phyloP scores from a whole-genome alignment of 2,113 vertebrate species.

The Leptobrachium leishanense region DNA sequence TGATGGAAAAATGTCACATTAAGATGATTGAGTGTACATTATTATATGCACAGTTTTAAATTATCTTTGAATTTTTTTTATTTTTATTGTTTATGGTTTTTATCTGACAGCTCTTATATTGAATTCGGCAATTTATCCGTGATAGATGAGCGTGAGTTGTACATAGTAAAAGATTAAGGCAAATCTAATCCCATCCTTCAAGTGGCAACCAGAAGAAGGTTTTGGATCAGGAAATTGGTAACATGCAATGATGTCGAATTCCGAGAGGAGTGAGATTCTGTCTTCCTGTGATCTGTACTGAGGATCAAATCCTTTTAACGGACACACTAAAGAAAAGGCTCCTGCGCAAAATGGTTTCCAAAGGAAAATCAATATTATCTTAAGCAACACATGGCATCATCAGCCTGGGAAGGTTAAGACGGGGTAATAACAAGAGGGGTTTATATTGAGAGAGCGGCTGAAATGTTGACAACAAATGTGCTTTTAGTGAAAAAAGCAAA shows the following conservation, averaged over 20 bases:
- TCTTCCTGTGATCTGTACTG: background rate
- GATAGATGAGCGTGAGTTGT: background rate
- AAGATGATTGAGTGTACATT: no score
- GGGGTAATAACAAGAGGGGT: conserved; percentile 7
- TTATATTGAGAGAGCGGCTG: conserved; percentile 10
- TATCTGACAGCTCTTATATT: background rate
- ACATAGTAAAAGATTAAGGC: conserved; percentile 6
- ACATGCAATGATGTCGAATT: conserved; percentile 13
- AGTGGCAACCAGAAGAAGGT: conserved; percentile 18
- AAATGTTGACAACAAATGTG: conserved; percentile 7
- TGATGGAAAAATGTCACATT: no score
- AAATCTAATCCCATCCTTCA: background rate
- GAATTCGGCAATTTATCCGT: conserved; percentile 14
- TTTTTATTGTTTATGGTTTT: no score
- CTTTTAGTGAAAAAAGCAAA: background rate
- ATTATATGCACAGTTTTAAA: no score
- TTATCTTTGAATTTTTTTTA: no score
- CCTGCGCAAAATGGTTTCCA: conserved; percentile 33
- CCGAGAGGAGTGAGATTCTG: background rate
- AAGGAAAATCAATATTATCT: conserved; percentile 38
- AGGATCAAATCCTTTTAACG: background rate
- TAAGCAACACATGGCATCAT: conserved; percentile 25
- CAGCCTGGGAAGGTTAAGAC: conserved; percentile 14
- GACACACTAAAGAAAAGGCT: conserved; percentile 8
- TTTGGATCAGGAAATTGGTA: conserved; percentile 6